phyloP scores from a whole-genome alignment of 53 echinoderm and acorn worm genomes.

The Paracentrotus lividus region DNA sequence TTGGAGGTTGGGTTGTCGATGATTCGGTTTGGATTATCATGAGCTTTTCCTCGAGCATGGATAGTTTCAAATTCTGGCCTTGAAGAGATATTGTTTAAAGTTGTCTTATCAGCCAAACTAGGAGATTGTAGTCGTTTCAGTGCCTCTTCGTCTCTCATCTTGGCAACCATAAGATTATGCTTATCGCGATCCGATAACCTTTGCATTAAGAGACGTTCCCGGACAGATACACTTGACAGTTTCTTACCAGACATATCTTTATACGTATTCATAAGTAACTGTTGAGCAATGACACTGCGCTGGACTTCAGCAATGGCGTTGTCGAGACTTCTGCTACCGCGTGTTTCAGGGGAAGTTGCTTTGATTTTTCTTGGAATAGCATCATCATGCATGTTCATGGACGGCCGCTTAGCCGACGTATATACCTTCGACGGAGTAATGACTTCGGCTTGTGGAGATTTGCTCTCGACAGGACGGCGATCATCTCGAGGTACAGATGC shows the following conservation, averaged over 20 bases:
- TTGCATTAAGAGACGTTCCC: constrained; percentile 35
- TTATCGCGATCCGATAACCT: constrained; percentile 42
- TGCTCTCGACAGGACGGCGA: neutral
- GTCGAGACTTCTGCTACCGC: no score
- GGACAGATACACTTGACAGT: constrained; percentile 44
- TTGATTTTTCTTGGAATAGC: constrained; percentile 12
- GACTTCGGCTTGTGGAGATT: neutral
- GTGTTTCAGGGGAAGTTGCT: neutral
- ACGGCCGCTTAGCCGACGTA: neutral
- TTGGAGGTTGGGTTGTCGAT: neutral
- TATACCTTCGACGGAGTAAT: neutral
- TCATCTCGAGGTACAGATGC: neutral
- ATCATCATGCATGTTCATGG: neutral
- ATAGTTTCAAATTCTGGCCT: neutral
- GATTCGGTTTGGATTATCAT: no score
- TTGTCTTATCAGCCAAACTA: neutral
- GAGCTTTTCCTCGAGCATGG: neutral
- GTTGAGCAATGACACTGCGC: neutral
- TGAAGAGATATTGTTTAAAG: neutral
- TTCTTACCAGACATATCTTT: neutral
- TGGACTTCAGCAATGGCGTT: constrained; percentile 22
- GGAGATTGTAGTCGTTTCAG: neutral
- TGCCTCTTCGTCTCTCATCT: constrained; percentile 19
- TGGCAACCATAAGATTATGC: constrained; percentile 5
- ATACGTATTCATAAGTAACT: constrained; percentile 5